Percentiles rank a stretch among this genome's conserved stretches.
These are phyloP conservation scores for Porphyrio hochstetteri DNA, from an alignment of 2,113 vertebrate genomes.

Conservation along the genomic window DNA sequence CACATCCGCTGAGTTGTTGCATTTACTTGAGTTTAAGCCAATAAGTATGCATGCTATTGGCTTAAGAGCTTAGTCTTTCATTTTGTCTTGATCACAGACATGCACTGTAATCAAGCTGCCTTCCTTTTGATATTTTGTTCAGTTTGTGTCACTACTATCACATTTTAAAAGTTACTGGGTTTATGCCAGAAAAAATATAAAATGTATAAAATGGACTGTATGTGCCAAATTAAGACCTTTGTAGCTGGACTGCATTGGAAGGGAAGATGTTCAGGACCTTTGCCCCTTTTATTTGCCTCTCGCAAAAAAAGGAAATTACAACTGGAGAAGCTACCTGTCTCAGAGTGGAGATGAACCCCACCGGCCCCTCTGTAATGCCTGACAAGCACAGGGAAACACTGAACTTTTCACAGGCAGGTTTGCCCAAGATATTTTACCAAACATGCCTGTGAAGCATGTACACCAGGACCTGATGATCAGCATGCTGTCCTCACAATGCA, in stretches of 20 bases:
- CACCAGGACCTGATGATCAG: neutral
- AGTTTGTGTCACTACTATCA: neutral
- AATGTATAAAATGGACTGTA: neutral
- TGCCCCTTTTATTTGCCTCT: neutral
- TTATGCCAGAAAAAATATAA: neutral
- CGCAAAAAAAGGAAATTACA: neutral
- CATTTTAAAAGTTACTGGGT: neutral
- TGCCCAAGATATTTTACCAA: neutral
- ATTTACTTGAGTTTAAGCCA: neutral
- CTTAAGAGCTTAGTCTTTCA: neutral
- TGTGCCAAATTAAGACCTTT: neutral
- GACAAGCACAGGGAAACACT: neutral
- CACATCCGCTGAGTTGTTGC: neutral
- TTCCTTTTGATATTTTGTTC: neutral
- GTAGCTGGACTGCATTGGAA: neutral
- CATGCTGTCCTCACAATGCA: neutral
- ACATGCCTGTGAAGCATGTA: neutral
- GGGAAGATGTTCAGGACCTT: neutral
- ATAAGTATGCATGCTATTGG: neutral
- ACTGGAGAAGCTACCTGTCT: neutral
- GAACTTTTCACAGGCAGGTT: neutral
- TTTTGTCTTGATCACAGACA: neutral
- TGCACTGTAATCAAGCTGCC: neutral
- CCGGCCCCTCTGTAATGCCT: neutral
- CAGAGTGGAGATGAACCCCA: neutral